Evolutionary conservation across 2,797 vertebrate genomes (phyloP), one percentile per base, ranked within the genome.

Genomic region (Denticeps clupeoides): DNA sequence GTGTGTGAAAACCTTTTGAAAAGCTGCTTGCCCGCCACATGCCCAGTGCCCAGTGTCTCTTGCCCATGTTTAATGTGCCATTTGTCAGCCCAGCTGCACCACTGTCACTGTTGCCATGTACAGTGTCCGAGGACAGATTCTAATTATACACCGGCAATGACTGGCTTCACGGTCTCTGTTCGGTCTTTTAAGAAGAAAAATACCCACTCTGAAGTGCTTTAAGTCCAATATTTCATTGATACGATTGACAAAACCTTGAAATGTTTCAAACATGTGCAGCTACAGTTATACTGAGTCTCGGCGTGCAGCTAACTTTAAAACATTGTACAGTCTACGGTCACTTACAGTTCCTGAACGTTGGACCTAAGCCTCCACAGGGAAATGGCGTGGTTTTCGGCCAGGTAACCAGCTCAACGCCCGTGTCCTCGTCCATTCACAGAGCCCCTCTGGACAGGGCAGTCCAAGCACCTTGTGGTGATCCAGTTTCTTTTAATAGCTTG

Each of bases 401-500:
- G 60, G 58, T 71, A 73, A 77, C 59, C 63, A 70, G 58, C 64
- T 59, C 62, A 64, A 67, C 63, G 54, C 62, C 59, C 41, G 24
- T 54, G 58, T 69, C 62, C 31, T 50, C 7, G 62, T 63, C 68
- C 75, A 79, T 76, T 75, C 72, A 72, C 63, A 51, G 51, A 25
- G 28, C 46, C 38, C 49, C 32, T 61, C 52, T 62, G 42, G 41
- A 57, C 44, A 45, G 41, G 19, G 43, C 40, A 37, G 44, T 49
- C 13, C 3, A 47, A 56, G 54, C 51, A 64, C 52, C 51, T 60
- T 9, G n/a, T 53, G 47, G 54, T 62, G 48, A 65, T 56, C 53
- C 33, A 16, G 41, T 33, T 58, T 64, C 82, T 80, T 81, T 80
- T 73, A 81, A 85, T 86, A 87, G 79, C 73, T 51, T 46, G 47